phyloP scores from a whole-genome alignment of 2,797 vertebrate species.

The Pogoniulus pusillus region DNA sequence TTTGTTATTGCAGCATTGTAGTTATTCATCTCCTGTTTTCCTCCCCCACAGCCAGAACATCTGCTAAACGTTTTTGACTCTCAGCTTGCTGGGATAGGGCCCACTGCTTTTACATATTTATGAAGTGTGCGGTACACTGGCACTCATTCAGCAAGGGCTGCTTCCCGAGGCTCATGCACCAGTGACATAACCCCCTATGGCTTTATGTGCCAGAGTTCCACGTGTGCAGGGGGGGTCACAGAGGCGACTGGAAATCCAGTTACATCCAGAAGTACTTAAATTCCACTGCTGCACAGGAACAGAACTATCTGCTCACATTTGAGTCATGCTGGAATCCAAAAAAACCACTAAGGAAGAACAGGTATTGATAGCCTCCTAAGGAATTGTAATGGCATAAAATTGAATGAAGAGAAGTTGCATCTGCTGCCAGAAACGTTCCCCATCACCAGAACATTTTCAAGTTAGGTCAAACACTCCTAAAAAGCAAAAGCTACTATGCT shows the following conservation, averaged over 20 bases:
- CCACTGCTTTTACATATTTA: slow-evolving; percentile 58
- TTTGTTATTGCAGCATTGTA: slow-evolving; percentile 54
- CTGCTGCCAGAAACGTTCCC: not conserved
- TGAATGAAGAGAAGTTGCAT: not conserved
- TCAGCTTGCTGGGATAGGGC: slow-evolving; percentile 52
- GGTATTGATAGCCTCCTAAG: not conserved
- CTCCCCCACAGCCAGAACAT: slow-evolving; percentile 61
- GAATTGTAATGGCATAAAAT: not conserved
- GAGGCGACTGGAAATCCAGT: not conserved
- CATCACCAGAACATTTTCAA: not conserved
- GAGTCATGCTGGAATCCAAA: not conserved
- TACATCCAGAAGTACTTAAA: not conserved
- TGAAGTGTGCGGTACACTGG: slow-evolving; percentile 64
- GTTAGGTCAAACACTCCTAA: not conserved
- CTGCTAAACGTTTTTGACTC: slow-evolving; percentile 63
- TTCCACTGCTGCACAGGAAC: not conserved
- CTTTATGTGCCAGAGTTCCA: not conserved
- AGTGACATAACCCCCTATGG: not conserved
- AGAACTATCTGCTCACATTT: not conserved
- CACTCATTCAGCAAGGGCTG: slow-evolving; percentile 47
- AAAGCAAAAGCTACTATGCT: not conserved
- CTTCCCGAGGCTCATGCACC: not conserved
- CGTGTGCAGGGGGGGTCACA: slow-evolving; percentile 45
- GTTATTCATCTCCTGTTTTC: slow-evolving; percentile 59
- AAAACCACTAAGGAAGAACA: not conserved